Evolutionary conservation across 1,140 invertebrate species (phyloP).

Genomic region (Heliothis subflexa): DNA sequence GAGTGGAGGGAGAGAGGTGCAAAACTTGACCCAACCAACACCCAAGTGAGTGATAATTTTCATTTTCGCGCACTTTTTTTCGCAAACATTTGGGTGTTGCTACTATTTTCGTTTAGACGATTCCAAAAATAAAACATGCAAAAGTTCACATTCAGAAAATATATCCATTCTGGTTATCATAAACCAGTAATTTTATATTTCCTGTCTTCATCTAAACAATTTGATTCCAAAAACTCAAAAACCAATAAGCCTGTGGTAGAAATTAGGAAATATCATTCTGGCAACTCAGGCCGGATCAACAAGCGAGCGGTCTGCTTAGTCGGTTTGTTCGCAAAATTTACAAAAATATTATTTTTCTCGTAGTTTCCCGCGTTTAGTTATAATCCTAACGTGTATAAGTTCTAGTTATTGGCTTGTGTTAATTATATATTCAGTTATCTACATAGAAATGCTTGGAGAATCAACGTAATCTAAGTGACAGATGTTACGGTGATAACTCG

Average conservation of each 20-base stretch:
- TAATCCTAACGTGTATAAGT: conserved; percentile 18
- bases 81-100: too few species aligned
- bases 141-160: too few species aligned
- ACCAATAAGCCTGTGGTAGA: neutral
- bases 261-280: conserved; percentile 34
- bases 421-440: conserved; percentile 50
- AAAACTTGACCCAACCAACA: too few species aligned
- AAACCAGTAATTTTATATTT: too few species aligned
- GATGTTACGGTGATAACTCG: conserved; percentile 74
- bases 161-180: too few species aligned
- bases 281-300: conserved; percentile 77
- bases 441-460: conserved; percentile 62
- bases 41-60: too few species aligned
- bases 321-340: conserved; percentile 58
- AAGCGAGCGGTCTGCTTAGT: conserved; percentile 77
- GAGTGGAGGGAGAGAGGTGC: too few species aligned
- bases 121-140: too few species aligned
- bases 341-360: conserved; percentile 55
- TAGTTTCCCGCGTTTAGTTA: conserved; percentile 40
- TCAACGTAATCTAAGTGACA: conserved; percentile 67
- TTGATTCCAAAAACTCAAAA: neutral
- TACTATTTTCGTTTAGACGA: too few species aligned
- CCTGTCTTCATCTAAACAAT: too few species aligned
- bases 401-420: conserved; percentile 40
- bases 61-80: too few species aligned